Base-by-base conservation (phyloP, 2,888 invertebrate genomes). In the Antitype chi region DNA sequence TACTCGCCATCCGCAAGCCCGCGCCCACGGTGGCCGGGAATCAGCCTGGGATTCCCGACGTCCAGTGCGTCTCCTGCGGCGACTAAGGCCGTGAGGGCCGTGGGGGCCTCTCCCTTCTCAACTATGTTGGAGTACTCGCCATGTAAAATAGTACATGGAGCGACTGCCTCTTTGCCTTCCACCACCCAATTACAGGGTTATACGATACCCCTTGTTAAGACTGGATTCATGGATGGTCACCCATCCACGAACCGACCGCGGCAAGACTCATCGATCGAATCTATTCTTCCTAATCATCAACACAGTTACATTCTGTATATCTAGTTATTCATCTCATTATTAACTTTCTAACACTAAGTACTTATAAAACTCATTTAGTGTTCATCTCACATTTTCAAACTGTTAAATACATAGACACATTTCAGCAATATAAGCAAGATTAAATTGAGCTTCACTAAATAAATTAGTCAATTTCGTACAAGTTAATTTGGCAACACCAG, bases 401-500 rank as follows among this genome's bases (percentile, higher is more conserved):
- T 0, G 55, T n/a, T 43, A 17, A 43, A 43, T 15, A 43, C 13
- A 52, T n/a, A n/a, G 20, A 43, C 57, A 15, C 15, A 32, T 59
- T 47, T 43, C 52, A 53, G 38, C 5, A n/a, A 15, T 52, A 72
- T 43, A 25, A n/a, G 38, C 32, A 43, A n/a, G 5, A 70, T 38
- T 32, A 43, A 85, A 69, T 69, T 60, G 43, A n/a, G 38, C 17
- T 71, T 66, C 69, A 66, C 52, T 25, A 38, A 76, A 72, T 76
- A 74, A 70, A 74, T 70, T 38, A n/a, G 47, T 73, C 86, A 69
- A 82, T 77, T 71, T 8, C 47, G 43, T 49, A 57, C 77, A 73
- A 82, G 84, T 76, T 84, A 84, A 84, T 84, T 84, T 76, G n/a
- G 49, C 55, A 52, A 32, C 70, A 38, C 72, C 60, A 57, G 80